Evolutionary conservation across 2,797 vertebrate species (phyloP), one percentile per base, ranked within the genome.

Genomic region (Parauchenoglanis punctatus): DNA sequence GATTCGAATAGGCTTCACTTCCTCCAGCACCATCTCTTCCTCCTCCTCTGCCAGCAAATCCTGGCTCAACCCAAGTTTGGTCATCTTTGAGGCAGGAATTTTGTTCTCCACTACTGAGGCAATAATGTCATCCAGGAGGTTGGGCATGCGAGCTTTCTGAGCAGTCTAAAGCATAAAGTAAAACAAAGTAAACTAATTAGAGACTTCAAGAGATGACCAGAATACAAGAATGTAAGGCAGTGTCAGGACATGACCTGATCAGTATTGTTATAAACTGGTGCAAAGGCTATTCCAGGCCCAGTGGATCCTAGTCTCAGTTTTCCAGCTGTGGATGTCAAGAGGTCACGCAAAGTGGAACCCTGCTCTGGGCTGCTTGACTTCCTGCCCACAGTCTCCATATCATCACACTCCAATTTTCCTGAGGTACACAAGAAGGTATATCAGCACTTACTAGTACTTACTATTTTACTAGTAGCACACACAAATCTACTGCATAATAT

Each of bases 71-170:
- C 94, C 97, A 87, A 96, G 94, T 93, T 97, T 99, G 91, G 95
- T 92, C 86, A 93, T 92, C 93, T 96, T 97, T 70, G 96, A 97
- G 91, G 98, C 96, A 3, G 99, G 99, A 94, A 99, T 99, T 94
- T 99, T 99, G 93, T 99, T 99, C 96, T 99, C 99, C 86, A 99
- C 98, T 84, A 99, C 98, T 28, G 99, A 99, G 84, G 98, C 98
- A 88, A 99, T 99, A 92, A 99, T 99, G 92, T 99, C 98, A 94
- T 99, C 98, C 18, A 99, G 97, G 94, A 99, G 97, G 87, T 99
- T 99, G 85, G 99, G 99, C 97, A 99, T 96, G 67, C 91, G 70
- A 44, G 68, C 63, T 28, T 78, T 91, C 46, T 84, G 89, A 76
- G 73, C 63, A 61, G 63, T 83, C 89, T 91, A 61, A 75, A 56